Base-by-base conservation (phyloP, 2,113 vertebrate genomes). In the Perognathus longimembris region DNA sequence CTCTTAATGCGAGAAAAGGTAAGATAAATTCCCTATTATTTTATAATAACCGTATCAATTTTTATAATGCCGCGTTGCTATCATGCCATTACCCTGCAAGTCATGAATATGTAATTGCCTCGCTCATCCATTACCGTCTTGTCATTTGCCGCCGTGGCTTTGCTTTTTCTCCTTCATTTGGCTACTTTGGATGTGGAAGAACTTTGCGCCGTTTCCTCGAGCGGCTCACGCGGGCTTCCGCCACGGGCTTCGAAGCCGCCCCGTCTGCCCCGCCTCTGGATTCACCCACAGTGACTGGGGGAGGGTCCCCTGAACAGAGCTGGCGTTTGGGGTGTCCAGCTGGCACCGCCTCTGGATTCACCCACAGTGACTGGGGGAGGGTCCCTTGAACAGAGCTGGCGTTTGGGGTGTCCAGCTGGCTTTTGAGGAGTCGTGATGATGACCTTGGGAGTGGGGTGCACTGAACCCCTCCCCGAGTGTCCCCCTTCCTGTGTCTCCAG, bases 11-110 rank as follows among this genome's bases (percentile, higher is more conserved):
- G 54, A 91, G 75, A 34, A 89, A 84, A 93, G 70, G 82, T 82
- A 74, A 93, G 89, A 86, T 87, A 80, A 90, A 93, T 91, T 92
- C 66, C 89, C 80, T 87, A 70, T 92, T 94, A 92, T 94, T 95
- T 94, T 90, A 76, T 84, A 93, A 94, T 75, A 84, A 86, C 82
- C 22, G 9, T 90, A 59, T 95, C 89, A 80, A 69, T 86, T 96
- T 54, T 94, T 83, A 82, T 93, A 92, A 95, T 82, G 21, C 83
- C 32, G 30, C 24, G 36, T 32, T 66, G 32, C 50, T 80, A 69
- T 88, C 81, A 93, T 71, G 92, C 36, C 61, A 54, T 70, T 90
- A 76, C 38, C 40, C 18, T 17, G 89, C 64, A 63, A 71, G 64
- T 67, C 93, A 63, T 63, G 92, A 91, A 80, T 73, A 86, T 26